Evolutionary conservation across 2,888 invertebrate species (phyloP).

Genomic region (Napeogenes sylphis): DNA sequence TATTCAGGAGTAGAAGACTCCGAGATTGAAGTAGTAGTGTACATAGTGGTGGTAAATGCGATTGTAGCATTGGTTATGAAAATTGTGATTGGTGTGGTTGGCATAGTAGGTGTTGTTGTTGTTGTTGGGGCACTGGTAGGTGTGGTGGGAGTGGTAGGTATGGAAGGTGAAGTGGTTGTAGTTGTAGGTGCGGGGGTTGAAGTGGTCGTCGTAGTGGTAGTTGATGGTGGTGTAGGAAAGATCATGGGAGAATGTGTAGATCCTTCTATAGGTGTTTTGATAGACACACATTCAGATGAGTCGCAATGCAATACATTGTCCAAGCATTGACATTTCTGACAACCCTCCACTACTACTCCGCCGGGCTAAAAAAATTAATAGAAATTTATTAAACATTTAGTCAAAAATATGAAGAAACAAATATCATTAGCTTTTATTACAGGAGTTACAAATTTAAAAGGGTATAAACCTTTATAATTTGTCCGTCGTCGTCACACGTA

Average conservation of each 20-base stretch:
- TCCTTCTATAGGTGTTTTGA: slow-evolving; percentile 35
- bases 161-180: slow-evolving; percentile 13
- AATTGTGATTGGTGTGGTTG: slow-evolving; percentile 8
- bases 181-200: slow-evolving; percentile 12
- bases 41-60: neutral
- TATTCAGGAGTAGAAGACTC: slow-evolving; percentile 4
- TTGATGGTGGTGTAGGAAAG: slow-evolving; percentile 20
- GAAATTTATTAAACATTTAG: neutral
- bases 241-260: slow-evolving; percentile 44
- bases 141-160: slow-evolving; percentile 13
- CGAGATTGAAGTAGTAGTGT: slow-evolving; percentile 9
- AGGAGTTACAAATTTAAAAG: too few relatives aligned
- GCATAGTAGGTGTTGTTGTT: slow-evolving; percentile 19
- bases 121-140: slow-evolving; percentile 11
- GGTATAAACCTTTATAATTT: slow-evolving; percentile 78
- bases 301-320: slow-evolving; percentile 86
- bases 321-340: slow-evolving; percentile 87
- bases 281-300: slow-evolving; percentile 64
- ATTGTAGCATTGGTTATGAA: neutral
- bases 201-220: slow-evolving; percentile 14
- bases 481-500: slow-evolving; percentile 83
- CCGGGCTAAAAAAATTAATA: slow-evolving; percentile 78
- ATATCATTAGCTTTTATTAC: too few relatives aligned
- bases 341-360: slow-evolving; percentile 78
- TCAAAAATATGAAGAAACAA: neutral